Conservation (phyloP, 2,113 vertebrate species). For the Macquaria ambigua region DNA sequence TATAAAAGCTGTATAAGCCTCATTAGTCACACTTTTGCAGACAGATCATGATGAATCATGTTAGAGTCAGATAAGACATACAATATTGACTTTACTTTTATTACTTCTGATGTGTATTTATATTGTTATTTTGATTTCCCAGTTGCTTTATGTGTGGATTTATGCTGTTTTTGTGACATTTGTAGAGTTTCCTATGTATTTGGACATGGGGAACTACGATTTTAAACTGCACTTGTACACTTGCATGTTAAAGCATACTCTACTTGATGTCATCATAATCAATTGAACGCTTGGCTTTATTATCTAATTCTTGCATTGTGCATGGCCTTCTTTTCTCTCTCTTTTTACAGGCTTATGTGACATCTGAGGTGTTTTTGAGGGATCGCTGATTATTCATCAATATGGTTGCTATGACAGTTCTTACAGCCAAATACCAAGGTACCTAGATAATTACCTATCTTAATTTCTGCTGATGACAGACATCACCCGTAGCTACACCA, state of each 20-base stretch:
- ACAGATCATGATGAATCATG: slow-evolving; percentile 29
- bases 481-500: slow-evolving; percentile 21
- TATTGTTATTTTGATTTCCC: background rate
- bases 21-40: slow-evolving; percentile 18
- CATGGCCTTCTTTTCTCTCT: background rate
- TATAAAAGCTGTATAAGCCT: slow-evolving; percentile 39
- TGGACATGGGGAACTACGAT: background rate
- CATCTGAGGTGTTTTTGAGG: background rate
- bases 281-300: background rate
- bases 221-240: background rate
- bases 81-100: background rate
- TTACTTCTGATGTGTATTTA: background rate
- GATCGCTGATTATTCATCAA: slow-evolving; percentile 9
- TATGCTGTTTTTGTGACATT: background rate
- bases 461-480: slow-evolving; percentile 35
- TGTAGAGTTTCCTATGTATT: background rate
- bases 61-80: slow-evolving; percentile 17
- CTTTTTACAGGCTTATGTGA: background rate
- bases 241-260: background rate
- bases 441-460: slow-evolving; percentile 27
- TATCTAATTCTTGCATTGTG: background rate
- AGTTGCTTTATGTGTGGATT: background rate
- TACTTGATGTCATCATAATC: background rate
- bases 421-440: background rate
- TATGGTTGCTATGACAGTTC: slow-evolving; percentile 14